These are phyloP conservation scores for Pseudorhiza aurosa DNA, from an alignment of 30 jellyfish, hydroid and myxozoan species.

Conservation along the genomic window DNA sequence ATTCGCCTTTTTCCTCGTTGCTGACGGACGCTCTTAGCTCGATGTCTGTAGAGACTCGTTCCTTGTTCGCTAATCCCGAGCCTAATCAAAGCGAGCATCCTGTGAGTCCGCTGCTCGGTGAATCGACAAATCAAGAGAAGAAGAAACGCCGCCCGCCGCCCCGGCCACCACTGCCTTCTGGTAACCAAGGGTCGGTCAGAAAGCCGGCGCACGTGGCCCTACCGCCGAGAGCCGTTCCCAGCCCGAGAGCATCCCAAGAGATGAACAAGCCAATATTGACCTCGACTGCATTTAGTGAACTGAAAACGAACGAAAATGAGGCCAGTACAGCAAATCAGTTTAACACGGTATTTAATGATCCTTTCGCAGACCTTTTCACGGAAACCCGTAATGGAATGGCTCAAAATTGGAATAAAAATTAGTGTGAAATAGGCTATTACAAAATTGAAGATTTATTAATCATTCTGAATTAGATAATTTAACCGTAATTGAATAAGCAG, in stretches of 20 bases:
- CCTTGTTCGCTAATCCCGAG: conserved; percentile 13
- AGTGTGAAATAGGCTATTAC: no score
- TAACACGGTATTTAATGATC: background rate
- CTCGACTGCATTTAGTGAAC: conserved; percentile 10
- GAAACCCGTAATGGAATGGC: conserved; percentile 39
- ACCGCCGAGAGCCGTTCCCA: conserved; percentile 14
- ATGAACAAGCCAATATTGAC: conserved; percentile 14
- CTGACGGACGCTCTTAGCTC: conserved; percentile 46
- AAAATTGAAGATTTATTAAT: no score
- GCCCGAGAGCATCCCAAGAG: conserved; percentile 1
- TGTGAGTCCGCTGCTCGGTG: background rate
- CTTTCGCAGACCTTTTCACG: conserved; percentile 15
- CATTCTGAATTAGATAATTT: no score
- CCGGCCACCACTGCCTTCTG: conserved; percentile 38
- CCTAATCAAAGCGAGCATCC: background rate
- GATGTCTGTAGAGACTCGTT: conserved; percentile 48
- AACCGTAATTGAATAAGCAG: no score
- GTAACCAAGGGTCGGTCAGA: conserved; percentile 9
- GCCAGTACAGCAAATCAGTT: background rate
- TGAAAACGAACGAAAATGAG: background rate
- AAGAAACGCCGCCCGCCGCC: conserved; percentile 65
- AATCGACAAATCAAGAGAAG: conserved; percentile 3
- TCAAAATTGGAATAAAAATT: conserved; percentile 18
- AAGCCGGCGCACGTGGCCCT: conserved; percentile 1
- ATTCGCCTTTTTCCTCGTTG: conserved; percentile 8